These are phyloP conservation scores for Phaenicophaeus curvirostris DNA, from an alignment of 2,797 vertebrate genomes.

Conservation along the genomic window DNA sequence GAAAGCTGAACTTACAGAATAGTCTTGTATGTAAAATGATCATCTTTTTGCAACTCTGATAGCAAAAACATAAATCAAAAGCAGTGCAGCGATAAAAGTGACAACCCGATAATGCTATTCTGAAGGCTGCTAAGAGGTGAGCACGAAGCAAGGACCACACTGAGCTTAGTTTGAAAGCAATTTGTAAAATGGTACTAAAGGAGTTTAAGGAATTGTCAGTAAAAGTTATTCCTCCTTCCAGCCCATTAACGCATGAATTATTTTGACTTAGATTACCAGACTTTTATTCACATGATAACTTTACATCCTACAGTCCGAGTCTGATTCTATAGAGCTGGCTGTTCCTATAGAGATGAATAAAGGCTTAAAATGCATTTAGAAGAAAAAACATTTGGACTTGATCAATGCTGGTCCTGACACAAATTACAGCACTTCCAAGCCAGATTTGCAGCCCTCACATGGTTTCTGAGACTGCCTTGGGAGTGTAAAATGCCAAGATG, in stretches of 20 bases:
- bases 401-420: not conserved
- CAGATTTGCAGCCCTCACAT: conserved; percentile 33
- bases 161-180: not conserved
- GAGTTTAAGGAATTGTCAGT: not conserved
- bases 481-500: conserved; percentile 34
- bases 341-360: not conserved
- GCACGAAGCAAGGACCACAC: not conserved
- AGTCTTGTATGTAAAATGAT: not conserved
- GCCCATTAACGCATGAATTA: not conserved
- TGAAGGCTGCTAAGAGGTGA: not conserved
- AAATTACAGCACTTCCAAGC: not conserved
- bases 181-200: not conserved
- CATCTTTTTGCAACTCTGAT: not conserved
- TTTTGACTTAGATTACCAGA: not conserved
- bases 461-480: conserved; percentile 9
- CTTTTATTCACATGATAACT: not conserved
- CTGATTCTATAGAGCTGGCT: not conserved
- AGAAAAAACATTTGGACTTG: not conserved
- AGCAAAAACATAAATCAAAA: not conserved
- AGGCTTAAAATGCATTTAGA: not conserved
- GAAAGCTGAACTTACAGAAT: not conserved
- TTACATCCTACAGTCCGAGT: not conserved
- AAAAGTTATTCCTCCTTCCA: not conserved
- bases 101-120: not conserved
- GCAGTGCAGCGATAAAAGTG: not conserved